These are phyloP conservation scores for Pseudanteris insignis DNA, from an alignment of 2,888 invertebrate genomes.

Conservation along the genomic window DNA sequence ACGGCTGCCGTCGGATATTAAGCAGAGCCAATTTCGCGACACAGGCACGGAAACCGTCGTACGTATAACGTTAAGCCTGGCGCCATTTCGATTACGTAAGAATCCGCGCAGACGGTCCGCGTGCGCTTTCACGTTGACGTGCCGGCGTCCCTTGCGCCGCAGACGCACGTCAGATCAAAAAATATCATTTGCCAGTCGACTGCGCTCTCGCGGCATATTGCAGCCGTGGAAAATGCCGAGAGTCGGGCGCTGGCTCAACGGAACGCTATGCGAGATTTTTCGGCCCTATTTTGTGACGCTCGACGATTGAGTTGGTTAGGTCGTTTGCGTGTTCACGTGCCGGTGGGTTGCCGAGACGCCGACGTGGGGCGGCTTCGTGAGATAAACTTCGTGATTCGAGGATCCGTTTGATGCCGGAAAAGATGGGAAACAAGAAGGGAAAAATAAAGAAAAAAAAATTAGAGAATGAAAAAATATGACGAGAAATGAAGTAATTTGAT, in stretches of 20 bases:
- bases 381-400: neutral
- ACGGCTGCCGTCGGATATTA: constrained; percentile 42
- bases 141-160: neutral
- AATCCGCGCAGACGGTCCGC: constrained; percentile 1
- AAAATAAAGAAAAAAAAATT: too few relatives aligned
- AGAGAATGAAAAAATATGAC: too few relatives aligned
- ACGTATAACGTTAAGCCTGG: constrained; percentile 42
- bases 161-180: constrained; percentile 45
- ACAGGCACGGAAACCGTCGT: too few relatives aligned
- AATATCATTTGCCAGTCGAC: constrained; percentile 51
- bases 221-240: constrained; percentile 32
- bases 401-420: constrained; percentile 1
- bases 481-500: too few relatives aligned
- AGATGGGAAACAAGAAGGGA: neutral
- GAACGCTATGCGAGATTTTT: constrained; percentile 20
- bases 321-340: constrained; percentile 10
- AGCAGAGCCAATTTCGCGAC: constrained; percentile 44
- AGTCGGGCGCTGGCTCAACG: constrained; percentile 7
- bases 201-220: constrained; percentile 45
- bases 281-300: constrained; percentile 13
- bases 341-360: too few relatives aligned
- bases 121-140: constrained; percentile 4
- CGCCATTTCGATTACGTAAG: constrained; percentile 45
- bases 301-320: constrained; percentile 7
- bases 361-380: too few relatives aligned